Evolutionary conservation across 2,113 vertebrate species (phyloP), one percentile per base, ranked within the genome.

Genomic region (Perca fluviatilis): DNA sequence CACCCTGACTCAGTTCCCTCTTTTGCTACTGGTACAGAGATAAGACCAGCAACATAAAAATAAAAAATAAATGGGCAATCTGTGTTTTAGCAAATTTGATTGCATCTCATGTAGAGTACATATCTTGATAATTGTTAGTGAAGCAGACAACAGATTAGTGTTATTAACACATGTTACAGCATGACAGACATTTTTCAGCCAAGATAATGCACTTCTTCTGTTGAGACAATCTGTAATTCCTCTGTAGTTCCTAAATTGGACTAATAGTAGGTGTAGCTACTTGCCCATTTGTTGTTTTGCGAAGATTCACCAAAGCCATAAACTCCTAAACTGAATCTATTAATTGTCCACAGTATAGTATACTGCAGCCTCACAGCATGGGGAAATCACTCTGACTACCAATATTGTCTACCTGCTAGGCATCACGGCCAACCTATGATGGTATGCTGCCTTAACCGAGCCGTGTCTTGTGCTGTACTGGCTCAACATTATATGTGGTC

Each of bases 1-100:
- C 89, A 78, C 80, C 49, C 83, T 82, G 86, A 89, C 57, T 88
- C 73, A 82, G 62, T 60, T 77, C 78, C 66, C 51, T 81, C 68
- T 68, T 56, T 21, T 79, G 11, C 60, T 67, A n/a, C 73, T 25
- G 53, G 33, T 23, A 64, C 14, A 75, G 8, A 74, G 16, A 77
- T 0, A 43, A 63, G 8, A 58, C 18, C 3, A 70, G 51, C 11
- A 21, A 61, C 36, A 25, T 1, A n/a, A n/a, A n/a, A n/a, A n/a
- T n/a, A n/a, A n/a, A n/a, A n/a, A n/a, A n/a, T n/a, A n/a, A n/a
- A n/a, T n/a, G 6, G 16, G 21, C 25, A n/a, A 15, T 21, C 4
- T 18, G 3, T 11, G 0, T 0, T 18, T 21, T 8, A 47, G 25
- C 5, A 64, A 71, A 40, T 40, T 7, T 14, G 4, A 50, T 57